phyloP scores from a whole-genome alignment of 2,113 vertebrate genomes.

The Typhlomys cinereus region DNA sequence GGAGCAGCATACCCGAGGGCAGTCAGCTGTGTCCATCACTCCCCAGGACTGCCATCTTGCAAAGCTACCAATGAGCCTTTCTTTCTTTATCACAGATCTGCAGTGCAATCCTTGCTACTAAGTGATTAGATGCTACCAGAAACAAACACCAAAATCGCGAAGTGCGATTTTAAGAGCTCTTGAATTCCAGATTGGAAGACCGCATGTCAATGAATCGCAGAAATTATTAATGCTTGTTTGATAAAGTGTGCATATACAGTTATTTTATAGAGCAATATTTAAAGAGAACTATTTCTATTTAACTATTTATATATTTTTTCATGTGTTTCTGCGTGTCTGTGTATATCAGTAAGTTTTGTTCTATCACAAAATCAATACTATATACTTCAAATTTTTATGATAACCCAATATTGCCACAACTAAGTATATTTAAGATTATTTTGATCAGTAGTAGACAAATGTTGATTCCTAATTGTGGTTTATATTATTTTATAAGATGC shows the following conservation, averaged over 20 bases:
- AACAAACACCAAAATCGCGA: constrained; percentile 2
- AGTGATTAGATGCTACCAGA: background rate
- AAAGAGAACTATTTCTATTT: background rate
- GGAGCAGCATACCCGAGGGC: background rate
- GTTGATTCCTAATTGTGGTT: background rate
- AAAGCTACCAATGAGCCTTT: background rate
- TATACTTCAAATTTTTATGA: background rate
- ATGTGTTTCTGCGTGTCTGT: no score
- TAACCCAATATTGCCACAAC: background rate
- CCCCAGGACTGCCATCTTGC: background rate
- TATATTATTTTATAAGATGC: background rate
- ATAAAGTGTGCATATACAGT: background rate
- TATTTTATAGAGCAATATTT: background rate
- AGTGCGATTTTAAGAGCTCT: background rate
- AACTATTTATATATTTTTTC: no score
- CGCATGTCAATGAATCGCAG: background rate
- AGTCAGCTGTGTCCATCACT: no score
- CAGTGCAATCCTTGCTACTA: background rate
- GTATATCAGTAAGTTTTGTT: no score
- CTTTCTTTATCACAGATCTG: background rate
- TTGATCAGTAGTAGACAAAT: background rate
- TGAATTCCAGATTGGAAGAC: background rate
- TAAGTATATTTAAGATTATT: background rate
- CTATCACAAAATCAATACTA: background rate
- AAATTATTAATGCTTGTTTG: background rate